Conservation (phyloP, 1,140 invertebrate genomes). For the Sycobia sp. region DNA sequence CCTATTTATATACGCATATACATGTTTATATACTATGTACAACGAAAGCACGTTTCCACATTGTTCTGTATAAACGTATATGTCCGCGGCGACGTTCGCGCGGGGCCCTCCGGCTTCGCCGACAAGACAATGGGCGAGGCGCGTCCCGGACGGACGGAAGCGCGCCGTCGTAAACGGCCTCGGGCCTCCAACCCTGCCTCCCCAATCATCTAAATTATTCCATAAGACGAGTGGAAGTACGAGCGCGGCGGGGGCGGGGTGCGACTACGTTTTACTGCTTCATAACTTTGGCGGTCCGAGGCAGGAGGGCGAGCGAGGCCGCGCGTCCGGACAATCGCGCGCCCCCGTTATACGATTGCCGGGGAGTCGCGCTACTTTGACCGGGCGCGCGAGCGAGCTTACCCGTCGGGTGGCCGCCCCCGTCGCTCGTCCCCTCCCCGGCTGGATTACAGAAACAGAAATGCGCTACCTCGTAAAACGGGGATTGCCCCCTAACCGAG, state of each 20-base stretch:
- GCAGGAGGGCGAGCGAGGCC: neutral
- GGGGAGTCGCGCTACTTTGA: constrained; percentile 57
- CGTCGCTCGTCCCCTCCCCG: constrained; percentile 28
- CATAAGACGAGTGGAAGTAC: constrained; percentile 43
- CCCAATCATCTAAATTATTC: constrained; percentile 62
- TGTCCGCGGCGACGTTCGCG: no score
- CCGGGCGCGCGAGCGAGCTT: constrained; percentile 43
- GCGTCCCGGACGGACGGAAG: neutral
- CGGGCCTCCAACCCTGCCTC: constrained; percentile 45
- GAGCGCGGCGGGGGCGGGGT: constrained; percentile 32
- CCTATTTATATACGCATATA: no score
- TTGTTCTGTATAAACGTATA: no score
- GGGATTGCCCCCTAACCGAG: constrained; percentile 46
- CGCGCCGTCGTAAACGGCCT: constrained; percentile 20
- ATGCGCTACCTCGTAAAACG: constrained; percentile 62
- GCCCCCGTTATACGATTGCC: constrained; percentile 57
- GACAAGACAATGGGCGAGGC: no score
- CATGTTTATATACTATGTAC: no score
- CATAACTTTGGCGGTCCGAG: constrained; percentile 55
- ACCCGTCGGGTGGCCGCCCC: constrained; percentile 56
- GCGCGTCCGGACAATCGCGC: constrained; percentile 55
- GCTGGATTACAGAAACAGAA: constrained; percentile 55
- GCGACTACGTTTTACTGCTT: constrained; percentile 56
- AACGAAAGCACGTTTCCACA: no score
- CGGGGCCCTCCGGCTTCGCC: no score